phyloP scores from a whole-genome alignment of 2,888 invertebrate genomes.

The Phytoseiulus persimilis region DNA sequence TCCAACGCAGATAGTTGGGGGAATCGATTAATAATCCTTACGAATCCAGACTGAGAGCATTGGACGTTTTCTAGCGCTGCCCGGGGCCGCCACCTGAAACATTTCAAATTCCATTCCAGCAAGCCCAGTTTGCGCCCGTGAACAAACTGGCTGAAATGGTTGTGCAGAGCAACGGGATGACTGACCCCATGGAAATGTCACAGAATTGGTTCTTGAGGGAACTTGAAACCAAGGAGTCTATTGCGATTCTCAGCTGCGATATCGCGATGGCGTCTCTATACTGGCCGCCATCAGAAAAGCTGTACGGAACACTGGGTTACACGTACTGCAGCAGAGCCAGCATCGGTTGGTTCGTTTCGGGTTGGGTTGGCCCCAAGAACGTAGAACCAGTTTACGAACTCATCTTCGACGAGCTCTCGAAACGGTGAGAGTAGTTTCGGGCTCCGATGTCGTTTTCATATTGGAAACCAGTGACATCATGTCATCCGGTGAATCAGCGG shows the following conservation, averaged over 20 bases:
- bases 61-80: no score
- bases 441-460: no score
- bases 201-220: background rate
- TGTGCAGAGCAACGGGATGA: background rate
- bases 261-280: background rate
- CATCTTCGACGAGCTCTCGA: background rate
- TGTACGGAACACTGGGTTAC: background rate
- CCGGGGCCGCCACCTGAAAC: no score
- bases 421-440: background rate
- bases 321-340: background rate
- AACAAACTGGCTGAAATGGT: background rate
- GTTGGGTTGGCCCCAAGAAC: background rate
- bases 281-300: background rate
- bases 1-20: no score
- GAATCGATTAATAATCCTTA: no score
- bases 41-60: no score
- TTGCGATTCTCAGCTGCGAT: background rate
- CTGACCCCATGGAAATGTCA: background rate
- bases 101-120: no score
- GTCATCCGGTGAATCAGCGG: no score
- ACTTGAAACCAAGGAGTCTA: background rate
- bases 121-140: background rate
- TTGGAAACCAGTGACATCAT: no score
- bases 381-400: background rate
- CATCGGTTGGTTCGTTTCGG: background rate